Conservation (phyloP, 2,797 vertebrate genomes). For the Synaphobranchus kaupii region DNA sequence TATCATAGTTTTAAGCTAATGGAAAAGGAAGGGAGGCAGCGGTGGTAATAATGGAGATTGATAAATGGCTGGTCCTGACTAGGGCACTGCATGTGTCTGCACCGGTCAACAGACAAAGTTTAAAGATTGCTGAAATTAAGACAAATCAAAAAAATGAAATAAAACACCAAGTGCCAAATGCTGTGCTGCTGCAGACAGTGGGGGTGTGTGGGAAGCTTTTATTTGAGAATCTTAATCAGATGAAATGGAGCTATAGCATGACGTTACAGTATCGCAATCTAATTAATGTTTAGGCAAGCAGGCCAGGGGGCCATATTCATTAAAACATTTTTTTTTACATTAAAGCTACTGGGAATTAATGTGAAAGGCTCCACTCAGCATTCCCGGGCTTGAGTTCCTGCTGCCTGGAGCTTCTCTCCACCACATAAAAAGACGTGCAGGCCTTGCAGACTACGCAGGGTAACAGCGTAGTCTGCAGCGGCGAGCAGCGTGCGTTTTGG, state of each 20-base stretch:
- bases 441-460: no score
- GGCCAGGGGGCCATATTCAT: background rate
- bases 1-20: background rate
- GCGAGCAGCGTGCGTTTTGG: background rate
- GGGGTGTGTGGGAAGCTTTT: background rate
- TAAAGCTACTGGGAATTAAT: no score
- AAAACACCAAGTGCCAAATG: background rate
- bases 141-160: background rate
- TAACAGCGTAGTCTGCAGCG: background rate
- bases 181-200: background rate
- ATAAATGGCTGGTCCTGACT: background rate
- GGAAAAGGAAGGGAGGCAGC: background rate
- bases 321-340: no score
- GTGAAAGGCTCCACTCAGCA: no score
- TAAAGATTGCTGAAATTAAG: background rate
- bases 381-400: background rate
- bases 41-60: background rate
- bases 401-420: background rate
- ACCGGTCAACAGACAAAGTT: background rate
- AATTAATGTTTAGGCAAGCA: constrained; percentile 5
- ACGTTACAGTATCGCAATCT: background rate
- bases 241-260: background rate
- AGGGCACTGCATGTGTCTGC: background rate
- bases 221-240: background rate
- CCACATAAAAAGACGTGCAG: background rate